A percentile compares a stretch with the other conserved stretches of the same genome.
Conservation (phyloP, 2,797 vertebrate genomes). For the Heteromormyrus szaboi region DNA sequence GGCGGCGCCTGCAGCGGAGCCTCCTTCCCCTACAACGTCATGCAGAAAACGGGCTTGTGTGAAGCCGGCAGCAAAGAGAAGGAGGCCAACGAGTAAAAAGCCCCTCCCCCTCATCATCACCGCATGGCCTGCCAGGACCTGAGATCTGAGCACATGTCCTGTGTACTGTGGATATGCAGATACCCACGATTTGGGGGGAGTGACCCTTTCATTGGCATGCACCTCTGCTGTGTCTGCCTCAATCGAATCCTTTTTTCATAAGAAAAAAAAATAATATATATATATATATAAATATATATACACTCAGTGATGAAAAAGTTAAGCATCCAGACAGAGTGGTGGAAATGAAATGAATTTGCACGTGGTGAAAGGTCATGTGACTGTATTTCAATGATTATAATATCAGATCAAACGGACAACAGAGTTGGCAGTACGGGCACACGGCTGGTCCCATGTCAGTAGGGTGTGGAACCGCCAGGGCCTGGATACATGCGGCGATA, state of each 20-base stretch:
- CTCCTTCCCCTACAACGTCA: constrained; percentile 83
- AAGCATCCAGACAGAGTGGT: not conserved
- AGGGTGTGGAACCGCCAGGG: not conserved
- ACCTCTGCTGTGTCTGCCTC: constrained; percentile 36
- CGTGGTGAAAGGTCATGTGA: not conserved
- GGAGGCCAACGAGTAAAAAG: constrained; percentile 68
- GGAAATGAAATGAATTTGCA: not conserved
- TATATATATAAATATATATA: constrained; percentile 8
- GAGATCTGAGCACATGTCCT: constrained; percentile 28
- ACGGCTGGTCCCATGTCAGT: not conserved
- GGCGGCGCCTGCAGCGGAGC: constrained; percentile 76
- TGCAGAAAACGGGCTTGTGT: constrained; percentile 79
- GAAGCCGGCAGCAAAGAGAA: constrained; percentile 79
- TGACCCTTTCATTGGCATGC: constrained; percentile 25
- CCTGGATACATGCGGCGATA: not conserved
- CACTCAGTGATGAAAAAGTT: not conserved
- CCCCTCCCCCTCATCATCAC: constrained; percentile 2
- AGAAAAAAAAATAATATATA: constrained; percentile 4
- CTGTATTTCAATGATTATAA: not conserved
- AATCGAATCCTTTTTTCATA: constrained; percentile 39
- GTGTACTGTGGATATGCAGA: constrained; percentile 33
- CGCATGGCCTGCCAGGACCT: constrained; percentile 21
- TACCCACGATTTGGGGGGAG: constrained; percentile 16
- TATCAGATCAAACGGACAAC: not conserved
- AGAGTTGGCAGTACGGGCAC: not conserved